Evolutionary conservation across 2,113 vertebrate species (phyloP), one percentile per base, ranked within the genome.

Genomic region (Elanoides forficatus): DNA sequence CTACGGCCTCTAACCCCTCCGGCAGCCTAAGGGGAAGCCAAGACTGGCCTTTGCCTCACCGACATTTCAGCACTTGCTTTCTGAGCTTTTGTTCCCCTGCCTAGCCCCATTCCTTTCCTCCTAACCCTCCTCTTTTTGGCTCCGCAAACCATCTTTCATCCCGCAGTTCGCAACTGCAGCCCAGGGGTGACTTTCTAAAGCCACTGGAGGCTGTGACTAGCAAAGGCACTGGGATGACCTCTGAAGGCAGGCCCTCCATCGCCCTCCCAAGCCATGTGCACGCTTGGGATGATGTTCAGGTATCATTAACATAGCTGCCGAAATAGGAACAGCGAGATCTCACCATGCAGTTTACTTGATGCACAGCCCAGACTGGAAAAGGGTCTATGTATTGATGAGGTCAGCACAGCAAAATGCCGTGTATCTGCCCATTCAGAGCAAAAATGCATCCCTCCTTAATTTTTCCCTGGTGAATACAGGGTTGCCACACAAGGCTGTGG

Each of bases 401-500:
- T 55, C 32, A 48, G 30, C 17, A 23, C 12, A 66, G 79, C 27
- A 70, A 71, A 74, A 65, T 30, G 25, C 27, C 1, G 0, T 17
- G 2, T 34, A 40, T 21, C 29, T 9, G 7, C 22, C 36, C 10
- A 6, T 18, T 38, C 27, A 32, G 45, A 71, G 34, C 27, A 85
- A 87, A 73, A 74, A 43, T 4, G 2, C 29, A 56, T 13, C n/a
- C 26, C 29, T 68, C 36, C 47, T 50, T 40, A 36, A 9, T 53
- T 86, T 84, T 81, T 50, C n/a, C 29, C 25, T 47, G 26, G 25
- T 66, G 70, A 75, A 27, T 29, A 43, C 16, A 50, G 40, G 5
- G 18, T 59, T 18, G 47, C 25, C 3, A 2, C 0, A 1, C 1
- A 6, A 76, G 34, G 59, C 58, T 74, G 70, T 2, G 11, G 73